Percentiles rank a stretch among this genome's conserved stretches.
Evolutionary conservation across 1,140 invertebrate genomes (phyloP).

Genomic region (Pollicipes pollicipes): DNA sequence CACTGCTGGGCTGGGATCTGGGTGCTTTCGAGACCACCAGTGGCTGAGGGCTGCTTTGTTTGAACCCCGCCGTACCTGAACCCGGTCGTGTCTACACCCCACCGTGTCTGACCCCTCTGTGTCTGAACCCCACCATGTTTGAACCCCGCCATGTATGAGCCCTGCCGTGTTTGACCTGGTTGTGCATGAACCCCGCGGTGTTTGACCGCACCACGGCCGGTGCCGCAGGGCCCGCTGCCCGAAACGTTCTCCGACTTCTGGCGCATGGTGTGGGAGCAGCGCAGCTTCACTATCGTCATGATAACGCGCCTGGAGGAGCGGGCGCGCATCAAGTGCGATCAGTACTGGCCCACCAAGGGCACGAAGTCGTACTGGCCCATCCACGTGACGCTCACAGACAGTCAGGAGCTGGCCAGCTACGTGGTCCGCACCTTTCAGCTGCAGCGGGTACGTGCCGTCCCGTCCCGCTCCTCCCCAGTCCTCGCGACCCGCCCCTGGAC

Average conservation of each 20-base stretch:
- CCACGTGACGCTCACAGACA: conserved; percentile 74
- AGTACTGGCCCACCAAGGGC: conserved; percentile 88
- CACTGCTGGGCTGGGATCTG: no score
- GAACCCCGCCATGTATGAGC: no score
- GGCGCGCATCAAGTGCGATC: conserved; percentile 88
- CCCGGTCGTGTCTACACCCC: no score
- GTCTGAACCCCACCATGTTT: no score
- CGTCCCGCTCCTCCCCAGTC: no score
- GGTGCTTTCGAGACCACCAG: conserved; percentile 1
- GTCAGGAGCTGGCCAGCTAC: conserved; percentile 92
- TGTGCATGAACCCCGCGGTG: no score
- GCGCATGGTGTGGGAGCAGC: conserved; percentile 97
- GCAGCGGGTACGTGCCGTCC: conserved; percentile 35
- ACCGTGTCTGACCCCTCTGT: no score
- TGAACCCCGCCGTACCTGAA: no score
- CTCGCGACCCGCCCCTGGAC: no score
- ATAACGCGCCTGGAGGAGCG: conserved; percentile 94
- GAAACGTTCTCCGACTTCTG: conserved; percentile 96
- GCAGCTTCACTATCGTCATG: conserved; percentile 87
- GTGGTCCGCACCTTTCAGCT: conserved; percentile 93
- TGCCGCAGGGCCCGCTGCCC: conserved; percentile 69
- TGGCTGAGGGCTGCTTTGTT: no score
- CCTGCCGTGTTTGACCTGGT: no score
- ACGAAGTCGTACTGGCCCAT: conserved; percentile 88
- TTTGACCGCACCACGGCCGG: no score